A percentile compares a stretch with the other conserved stretches of the same genome.
Evolutionary conservation across 1,140 invertebrate genomes (phyloP).

Genomic region (Leptopilina clavipes): DNA sequence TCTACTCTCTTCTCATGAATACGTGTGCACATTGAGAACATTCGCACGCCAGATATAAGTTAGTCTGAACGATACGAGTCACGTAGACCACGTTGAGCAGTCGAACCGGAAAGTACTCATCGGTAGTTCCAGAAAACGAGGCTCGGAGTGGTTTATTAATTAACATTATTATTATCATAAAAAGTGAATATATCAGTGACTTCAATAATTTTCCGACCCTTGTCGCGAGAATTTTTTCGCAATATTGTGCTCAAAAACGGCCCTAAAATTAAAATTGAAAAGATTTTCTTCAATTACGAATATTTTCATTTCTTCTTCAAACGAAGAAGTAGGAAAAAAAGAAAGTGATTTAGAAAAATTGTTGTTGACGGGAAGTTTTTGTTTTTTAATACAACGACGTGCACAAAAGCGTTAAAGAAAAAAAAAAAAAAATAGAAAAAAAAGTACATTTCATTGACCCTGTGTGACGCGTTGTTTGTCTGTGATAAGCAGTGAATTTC

Average conservation of each 20-base stretch:
- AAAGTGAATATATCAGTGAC: no score
- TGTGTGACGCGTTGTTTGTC: constrained; percentile 14
- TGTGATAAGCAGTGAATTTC: constrained; percentile 21
- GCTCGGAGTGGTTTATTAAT: constrained; percentile 35
- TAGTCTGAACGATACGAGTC: constrained; percentile 51
- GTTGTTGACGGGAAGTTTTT: constrained; percentile 36
- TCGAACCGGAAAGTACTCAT: constrained; percentile 52
- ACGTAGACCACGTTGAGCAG: constrained; percentile 66
- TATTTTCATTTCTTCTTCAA: no score
- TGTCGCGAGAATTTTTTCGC: no score
- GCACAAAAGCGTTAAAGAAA: constrained; percentile 50
- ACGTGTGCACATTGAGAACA: constrained; percentile 23
- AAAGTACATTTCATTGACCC: background rate
- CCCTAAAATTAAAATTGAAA: no score
- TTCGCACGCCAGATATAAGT: constrained; percentile 55
- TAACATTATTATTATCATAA: no score
- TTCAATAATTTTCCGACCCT: no score
- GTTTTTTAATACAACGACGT: constrained; percentile 38
- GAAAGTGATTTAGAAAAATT: background rate
- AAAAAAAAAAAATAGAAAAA: no score
- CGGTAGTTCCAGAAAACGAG: constrained; percentile 39
- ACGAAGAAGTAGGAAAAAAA: background rate
- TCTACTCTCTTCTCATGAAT: background rate
- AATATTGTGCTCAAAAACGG: no score
- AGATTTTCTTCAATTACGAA: no score